These are phyloP conservation scores for Eristalis intricaria DNA, from an alignment of 2,888 invertebrate genomes.

Conservation along the genomic window DNA sequence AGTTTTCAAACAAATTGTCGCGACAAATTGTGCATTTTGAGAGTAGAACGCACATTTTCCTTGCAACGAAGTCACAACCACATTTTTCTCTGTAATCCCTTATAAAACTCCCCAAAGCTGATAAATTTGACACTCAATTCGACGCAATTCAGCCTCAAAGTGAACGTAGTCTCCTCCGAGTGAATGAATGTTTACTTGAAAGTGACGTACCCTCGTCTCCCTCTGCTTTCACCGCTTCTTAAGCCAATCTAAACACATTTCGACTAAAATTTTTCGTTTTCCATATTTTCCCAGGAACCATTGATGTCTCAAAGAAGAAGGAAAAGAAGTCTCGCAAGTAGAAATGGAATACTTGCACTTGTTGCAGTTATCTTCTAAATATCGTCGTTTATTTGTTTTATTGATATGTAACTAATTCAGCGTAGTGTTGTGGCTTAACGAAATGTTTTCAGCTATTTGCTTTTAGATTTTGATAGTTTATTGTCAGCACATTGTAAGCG, in stretches of 20 bases:
- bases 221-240: not conserved
- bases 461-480: not conserved
- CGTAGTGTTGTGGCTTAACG: not conserved
- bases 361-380: not conserved
- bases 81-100: too few relatives aligned
- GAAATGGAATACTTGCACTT: not conserved
- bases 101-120: too few relatives aligned
- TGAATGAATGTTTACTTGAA: not conserved
- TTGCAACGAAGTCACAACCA: too few relatives aligned
- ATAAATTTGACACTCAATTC: too few relatives aligned
- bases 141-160: too few relatives aligned
- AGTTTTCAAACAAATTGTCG: too few relatives aligned
- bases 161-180: not conserved
- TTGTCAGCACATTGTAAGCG: not conserved
- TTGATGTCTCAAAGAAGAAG: slow-evolving; percentile 9
- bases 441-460: not conserved
- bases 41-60: too few relatives aligned
- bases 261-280: not conserved
- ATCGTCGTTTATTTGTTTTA: not conserved
- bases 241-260: not conserved
- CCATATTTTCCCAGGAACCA: not conserved
- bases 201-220: too few relatives aligned
- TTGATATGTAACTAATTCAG: not conserved
- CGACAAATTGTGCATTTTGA: too few relatives aligned
- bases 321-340: slow-evolving; percentile 23